A percentile compares a stretch with the other conserved stretches of the same genome.
Evolutionary conservation across 2,888 invertebrate species (phyloP).

Genomic region (Sericinus montela): DNA sequence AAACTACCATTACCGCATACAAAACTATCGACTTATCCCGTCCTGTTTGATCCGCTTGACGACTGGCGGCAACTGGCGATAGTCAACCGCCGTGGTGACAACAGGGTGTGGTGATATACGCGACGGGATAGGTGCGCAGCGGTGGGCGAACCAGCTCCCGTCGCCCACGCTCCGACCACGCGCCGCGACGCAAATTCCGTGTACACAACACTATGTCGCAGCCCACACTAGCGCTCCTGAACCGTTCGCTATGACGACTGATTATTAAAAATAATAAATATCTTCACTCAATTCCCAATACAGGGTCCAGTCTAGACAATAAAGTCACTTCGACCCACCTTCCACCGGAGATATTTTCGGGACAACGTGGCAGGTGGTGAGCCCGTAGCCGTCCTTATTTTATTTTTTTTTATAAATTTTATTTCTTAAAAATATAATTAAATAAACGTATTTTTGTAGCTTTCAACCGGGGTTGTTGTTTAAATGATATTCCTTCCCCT

Average conservation of each 20-base stretch:
- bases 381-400: too few species aligned
- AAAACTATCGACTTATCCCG: background rate
- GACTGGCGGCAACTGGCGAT: conserved; percentile 27
- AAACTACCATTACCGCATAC: background rate
- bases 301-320: too few species aligned
- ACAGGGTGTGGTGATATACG: conserved; percentile 35
- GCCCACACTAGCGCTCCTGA: conserved; percentile 2
- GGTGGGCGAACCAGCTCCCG: conserved; percentile 55
- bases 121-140: conserved; percentile 64
- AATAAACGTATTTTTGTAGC: too few species aligned
- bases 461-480: too few species aligned
- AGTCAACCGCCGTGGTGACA: conserved; percentile 25
- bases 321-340: too few species aligned
- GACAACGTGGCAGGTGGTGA: too few species aligned
- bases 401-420: too few species aligned
- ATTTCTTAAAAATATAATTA: too few species aligned
- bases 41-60: conserved; percentile 15
- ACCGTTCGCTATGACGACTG: conserved; percentile 4
- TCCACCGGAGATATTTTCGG: too few species aligned
- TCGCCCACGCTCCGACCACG: conserved; percentile 62
- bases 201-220: conserved; percentile 41
- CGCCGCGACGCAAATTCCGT: conserved; percentile 65
- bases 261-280: too few species aligned
- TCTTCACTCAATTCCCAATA: too few species aligned
- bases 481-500: too few species aligned